A percentile compares a stretch with the other conserved stretches of the same genome.
These are phyloP conservation scores for Eidolon dupreanum DNA, from an alignment of 2,797 vertebrate species.

Conservation along the genomic window DNA sequence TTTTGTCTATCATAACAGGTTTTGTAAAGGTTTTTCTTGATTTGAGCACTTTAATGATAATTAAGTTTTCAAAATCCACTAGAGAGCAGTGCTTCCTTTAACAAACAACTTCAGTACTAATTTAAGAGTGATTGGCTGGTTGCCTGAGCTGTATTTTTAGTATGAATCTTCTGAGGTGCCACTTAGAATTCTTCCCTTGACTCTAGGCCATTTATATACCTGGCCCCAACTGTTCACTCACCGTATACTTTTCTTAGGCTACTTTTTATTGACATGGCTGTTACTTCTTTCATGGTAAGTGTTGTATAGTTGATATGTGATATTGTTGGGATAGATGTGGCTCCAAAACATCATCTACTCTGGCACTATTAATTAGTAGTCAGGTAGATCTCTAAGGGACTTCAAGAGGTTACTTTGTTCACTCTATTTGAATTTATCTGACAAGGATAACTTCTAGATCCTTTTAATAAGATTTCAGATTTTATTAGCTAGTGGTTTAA, in stretches of 20 bases:
- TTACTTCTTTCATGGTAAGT: background rate
- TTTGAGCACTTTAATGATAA: background rate
- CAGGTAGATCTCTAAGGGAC: background rate
- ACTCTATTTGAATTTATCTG: background rate
- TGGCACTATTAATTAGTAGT: background rate
- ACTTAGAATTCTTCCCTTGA: background rate
- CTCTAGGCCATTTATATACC: background rate
- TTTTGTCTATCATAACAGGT: background rate
- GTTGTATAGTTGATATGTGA: background rate
- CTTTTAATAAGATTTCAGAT: constrained; percentile 34
- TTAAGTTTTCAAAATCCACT: background rate
- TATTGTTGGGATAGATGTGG: background rate
- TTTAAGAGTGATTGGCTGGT: background rate
- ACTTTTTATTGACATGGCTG: background rate
- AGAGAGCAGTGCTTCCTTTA: background rate
- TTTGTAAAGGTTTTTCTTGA: background rate
- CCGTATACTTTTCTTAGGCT: background rate
- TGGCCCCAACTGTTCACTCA: background rate
- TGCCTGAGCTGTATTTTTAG: background rate
- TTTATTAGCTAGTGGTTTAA: background rate
- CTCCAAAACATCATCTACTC: background rate
- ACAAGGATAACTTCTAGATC: background rate
- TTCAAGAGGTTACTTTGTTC: background rate
- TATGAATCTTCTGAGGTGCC: background rate
- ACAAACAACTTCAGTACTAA: background rate